Evolutionary conservation across 2,888 invertebrate genomes (phyloP).

Genomic region (Drosophila paucipuncta): DNA sequence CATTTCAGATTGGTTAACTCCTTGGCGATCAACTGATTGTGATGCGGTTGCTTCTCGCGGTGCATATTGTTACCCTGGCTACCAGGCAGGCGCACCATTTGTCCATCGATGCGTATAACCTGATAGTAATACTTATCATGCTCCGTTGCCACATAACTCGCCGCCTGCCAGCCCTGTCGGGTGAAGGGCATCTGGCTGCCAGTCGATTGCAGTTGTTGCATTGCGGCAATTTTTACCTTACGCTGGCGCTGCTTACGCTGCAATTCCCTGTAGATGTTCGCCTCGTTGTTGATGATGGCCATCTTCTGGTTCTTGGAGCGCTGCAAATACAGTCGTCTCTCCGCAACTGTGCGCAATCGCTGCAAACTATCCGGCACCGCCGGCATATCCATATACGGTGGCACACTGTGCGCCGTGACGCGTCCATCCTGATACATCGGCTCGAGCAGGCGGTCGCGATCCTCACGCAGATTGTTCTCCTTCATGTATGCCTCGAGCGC

Average conservation of each 20-base stretch:
- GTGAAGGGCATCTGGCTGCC: slow-evolving; percentile 82
- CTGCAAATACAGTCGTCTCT: slow-evolving; percentile 86
- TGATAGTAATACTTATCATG: slow-evolving; percentile 84
- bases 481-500: slow-evolving; percentile 86
- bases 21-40: slow-evolving; percentile 46
- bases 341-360: slow-evolving; percentile 86
- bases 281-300: slow-evolving; percentile 85
- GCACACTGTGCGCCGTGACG: slow-evolving; percentile 76
- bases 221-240: slow-evolving; percentile 76
- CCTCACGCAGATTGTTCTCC: slow-evolving; percentile 75
- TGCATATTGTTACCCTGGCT: slow-evolving; percentile 80
- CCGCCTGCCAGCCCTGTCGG: slow-evolving; percentile 84
- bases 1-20: slow-evolving; percentile 31
- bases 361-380: slow-evolving; percentile 81
- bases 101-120: slow-evolving; percentile 76
- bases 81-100: slow-evolving; percentile 78
- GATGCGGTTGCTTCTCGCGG: slow-evolving; percentile 74
- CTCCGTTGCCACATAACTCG: slow-evolving; percentile 83
- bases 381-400: slow-evolving; percentile 83
- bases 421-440: slow-evolving; percentile 79
- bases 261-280: slow-evolving; percentile 83
- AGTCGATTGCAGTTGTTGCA: slow-evolving; percentile 75
- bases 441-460: slow-evolving; percentile 53
- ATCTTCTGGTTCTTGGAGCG: slow-evolving; percentile 82
- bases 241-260: slow-evolving; percentile 81